phyloP scores from a whole-genome alignment of 2,113 vertebrate genomes.

The Rattus rattus region DNA sequence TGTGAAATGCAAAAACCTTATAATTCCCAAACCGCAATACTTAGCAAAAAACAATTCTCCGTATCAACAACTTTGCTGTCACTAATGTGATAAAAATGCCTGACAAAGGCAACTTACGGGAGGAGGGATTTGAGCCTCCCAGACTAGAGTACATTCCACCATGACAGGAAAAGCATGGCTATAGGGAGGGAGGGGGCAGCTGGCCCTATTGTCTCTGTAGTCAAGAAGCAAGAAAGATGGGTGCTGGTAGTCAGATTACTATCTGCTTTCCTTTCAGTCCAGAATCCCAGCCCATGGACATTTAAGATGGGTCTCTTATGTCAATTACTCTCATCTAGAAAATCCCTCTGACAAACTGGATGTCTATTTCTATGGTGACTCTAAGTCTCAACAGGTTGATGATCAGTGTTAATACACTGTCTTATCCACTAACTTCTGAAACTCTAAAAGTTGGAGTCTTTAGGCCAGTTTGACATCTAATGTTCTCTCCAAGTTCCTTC shows the following conservation, averaged over 20 bases:
- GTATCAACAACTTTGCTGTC: neutral
- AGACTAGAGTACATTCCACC: neutral
- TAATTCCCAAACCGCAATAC: neutral
- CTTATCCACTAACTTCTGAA: neutral
- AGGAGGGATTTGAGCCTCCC: neutral
- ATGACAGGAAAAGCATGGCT: neutral
- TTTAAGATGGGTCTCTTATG: neutral
- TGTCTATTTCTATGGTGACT: neutral
- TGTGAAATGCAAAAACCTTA: neutral
- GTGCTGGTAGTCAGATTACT: neutral
- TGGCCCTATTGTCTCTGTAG: too few species aligned
- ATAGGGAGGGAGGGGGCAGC: neutral
- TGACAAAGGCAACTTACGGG: neutral
- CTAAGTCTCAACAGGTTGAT: neutral
- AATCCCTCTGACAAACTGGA: neutral
- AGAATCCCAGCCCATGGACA: neutral
- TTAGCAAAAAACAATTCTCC: neutral
- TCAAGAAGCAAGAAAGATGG: neutral
- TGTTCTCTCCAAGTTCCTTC: neutral
- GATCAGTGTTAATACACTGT: neutral
- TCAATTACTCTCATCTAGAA: neutral
- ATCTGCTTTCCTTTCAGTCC: neutral
- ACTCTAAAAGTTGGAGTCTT: neutral
- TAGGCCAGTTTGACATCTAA: neutral
- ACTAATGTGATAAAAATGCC: neutral